These are phyloP conservation scores for Sigmodon hispidus DNA, from an alignment of 2,113 vertebrate genomes.

Conservation along the genomic window DNA sequence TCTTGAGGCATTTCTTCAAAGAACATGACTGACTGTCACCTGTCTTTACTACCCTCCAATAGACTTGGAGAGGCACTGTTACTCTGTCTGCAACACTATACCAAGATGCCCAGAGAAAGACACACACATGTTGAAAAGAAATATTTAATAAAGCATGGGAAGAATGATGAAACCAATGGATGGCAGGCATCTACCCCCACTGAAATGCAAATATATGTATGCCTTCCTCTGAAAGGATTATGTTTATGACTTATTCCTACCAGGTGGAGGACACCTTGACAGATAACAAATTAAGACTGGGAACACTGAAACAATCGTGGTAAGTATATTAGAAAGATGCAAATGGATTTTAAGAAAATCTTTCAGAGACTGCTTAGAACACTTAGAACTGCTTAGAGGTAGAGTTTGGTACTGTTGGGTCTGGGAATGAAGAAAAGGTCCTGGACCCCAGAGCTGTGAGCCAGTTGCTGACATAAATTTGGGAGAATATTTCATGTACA, in stretches of 20 bases:
- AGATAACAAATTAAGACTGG: not conserved
- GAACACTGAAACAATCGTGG: not conserved
- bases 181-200: not conserved
- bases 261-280: not conserved
- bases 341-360: not conserved
- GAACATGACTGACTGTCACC: not conserved
- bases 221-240: not conserved
- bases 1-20: not conserved
- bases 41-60: not conserved
- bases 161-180: not conserved
- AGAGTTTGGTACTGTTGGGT: not conserved
- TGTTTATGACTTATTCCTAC: not conserved
- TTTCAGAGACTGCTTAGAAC: not conserved
- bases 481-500: not conserved
- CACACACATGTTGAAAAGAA: not conserved
- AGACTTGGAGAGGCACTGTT: not conserved
- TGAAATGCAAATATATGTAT: not conserved
- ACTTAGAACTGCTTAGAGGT: rapidly evolving
- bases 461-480: not conserved
- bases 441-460: not conserved
- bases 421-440: not conserved
- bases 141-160: not conserved
- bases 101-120: not conserved
- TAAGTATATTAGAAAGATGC: not conserved
- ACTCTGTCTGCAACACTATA: not conserved